Evolutionary conservation across 2,888 invertebrate species (phyloP), one percentile per base, ranked within the genome.

Genomic region (Mechanitis messenoides): DNA sequence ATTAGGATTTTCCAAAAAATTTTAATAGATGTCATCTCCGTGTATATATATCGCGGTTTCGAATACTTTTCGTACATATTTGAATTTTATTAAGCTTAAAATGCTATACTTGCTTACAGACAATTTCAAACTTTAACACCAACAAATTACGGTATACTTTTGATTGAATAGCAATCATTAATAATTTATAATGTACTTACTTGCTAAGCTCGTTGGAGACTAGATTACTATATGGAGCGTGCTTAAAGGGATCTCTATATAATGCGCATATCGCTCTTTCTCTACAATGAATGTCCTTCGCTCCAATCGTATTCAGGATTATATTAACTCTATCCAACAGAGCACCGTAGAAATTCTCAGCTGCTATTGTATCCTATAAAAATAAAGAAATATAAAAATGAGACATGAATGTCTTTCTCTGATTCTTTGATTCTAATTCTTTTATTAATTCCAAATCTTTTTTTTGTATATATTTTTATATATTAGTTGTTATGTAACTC

Each of bases 201-300:
- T 96, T 95, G 92, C 96, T 96, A 55, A 97, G 90, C 79, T 96
- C 96, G 53, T 95, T 95, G 28, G 96, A 96, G 59, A 97, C 92
- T 64, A 96, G 91, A 83, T 97, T 97, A 78, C 96, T 96, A 78
- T 95, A 95, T 0, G 96, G 97, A 64, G 95, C 94, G 74, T 94
- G 96, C 72, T 93, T 93, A 67, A 92, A 91, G 0, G 96, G 97
- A 77, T 95, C 95, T 74, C 94, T 94, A 85, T 97, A 97, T 91
- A 96, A 93, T 68, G 94, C 93, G 77, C 96, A 97, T 2, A 97
- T 93, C 0, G 96, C 92, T 64, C 96, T 89, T 78, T 96, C 96
- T 64, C 93, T 91, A 77, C 97, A 97, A 0, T 92, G 91, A 67
- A 94, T 93, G 11, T 95, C 94, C 1, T 80, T 80, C 53, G 95